Evolutionary conservation across 1,140 invertebrate genomes (phyloP).

Genomic region (Diplogasteroides magnus): DNA sequence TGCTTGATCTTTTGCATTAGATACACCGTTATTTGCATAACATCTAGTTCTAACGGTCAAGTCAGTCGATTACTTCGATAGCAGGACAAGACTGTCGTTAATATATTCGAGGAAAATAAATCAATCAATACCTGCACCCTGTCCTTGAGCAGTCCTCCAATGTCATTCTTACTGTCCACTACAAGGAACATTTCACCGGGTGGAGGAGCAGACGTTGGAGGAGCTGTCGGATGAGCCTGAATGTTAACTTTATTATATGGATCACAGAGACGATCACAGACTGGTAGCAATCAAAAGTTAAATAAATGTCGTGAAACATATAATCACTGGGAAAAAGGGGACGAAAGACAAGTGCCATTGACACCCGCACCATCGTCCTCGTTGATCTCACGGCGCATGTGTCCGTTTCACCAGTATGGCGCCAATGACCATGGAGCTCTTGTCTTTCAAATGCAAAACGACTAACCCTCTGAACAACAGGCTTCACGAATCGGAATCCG

Average conservation of each 20-base stretch:
- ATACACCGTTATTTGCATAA: too few species aligned
- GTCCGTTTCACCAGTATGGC: too few species aligned
- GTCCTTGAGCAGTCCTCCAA: background rate
- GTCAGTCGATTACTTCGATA: too few species aligned
- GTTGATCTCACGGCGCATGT: too few species aligned
- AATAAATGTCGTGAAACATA: background rate
- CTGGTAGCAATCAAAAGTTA: too few species aligned
- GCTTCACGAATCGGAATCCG: constrained; percentile 27
- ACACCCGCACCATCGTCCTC: constrained; percentile 8
- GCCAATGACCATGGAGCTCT: too few species aligned
- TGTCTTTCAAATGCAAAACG: background rate
- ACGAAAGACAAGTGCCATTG: constrained; percentile 5
- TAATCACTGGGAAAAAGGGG: background rate
- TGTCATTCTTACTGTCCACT: background rate
- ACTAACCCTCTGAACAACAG: constrained; percentile 5
- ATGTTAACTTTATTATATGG: background rate
- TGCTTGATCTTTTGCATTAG: too few species aligned
- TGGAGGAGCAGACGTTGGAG: background rate
- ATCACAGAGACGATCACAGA: too few species aligned
- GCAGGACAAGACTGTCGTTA: too few species aligned
- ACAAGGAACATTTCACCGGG: constrained; percentile 10
- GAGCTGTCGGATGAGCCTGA: background rate
- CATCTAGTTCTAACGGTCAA: too few species aligned
- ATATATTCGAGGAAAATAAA: background rate
- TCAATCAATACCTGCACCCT: constrained; percentile 1